Base-by-base conservation (phyloP, 2,888 invertebrate species). In the Apantesis nais region DNA sequence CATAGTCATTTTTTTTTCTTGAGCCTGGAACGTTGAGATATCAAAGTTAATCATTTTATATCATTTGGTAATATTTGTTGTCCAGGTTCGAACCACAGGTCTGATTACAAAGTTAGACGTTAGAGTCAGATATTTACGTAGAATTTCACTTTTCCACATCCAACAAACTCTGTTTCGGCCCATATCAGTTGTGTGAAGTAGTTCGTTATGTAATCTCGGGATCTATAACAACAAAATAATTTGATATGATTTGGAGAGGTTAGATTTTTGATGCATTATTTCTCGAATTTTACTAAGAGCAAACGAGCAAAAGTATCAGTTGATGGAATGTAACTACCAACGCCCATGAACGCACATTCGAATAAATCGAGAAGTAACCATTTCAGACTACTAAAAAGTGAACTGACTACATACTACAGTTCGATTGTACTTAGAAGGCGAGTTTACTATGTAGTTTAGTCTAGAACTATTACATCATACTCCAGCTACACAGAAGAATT, bases 151-250 rank as follows among this genome's bases (percentile, higher is more conserved):
- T 86, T 90, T 5, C 94, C 94, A 76, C 94, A 95, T 39, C 94
- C 94, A 7, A 95, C 90, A 63, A 82, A 78, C 67, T 88, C 85
- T 7, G 93, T 92, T 25, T 91, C 88, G 16, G 92, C 93, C 94
- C 94, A 95, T 75, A 94, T 90, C 78, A 95, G 82, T 83, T 94
- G 94, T 19, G 93, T 93, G 69, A 94, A 93, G 77, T 90, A 85
- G 78, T 85, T 86, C 34, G 90, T 86, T 67, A 83, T 86, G 52
- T 74, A 74, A 72, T 90, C 88, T 34, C 69, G 78, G 19, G 90
- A 85, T 72, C 92, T 92, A 85, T 70, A 86, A 89, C 61, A 65
- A 34, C 9, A 34, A n/a, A 52, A 22, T 9, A 34, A 22, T 48
- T 48, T 4, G 25, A 3, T 25, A 31, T 31, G 64, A 41, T 31